Evolutionary conservation across 1,140 invertebrate genomes (phyloP).

Genomic region (Drosophila nasuta): DNA sequence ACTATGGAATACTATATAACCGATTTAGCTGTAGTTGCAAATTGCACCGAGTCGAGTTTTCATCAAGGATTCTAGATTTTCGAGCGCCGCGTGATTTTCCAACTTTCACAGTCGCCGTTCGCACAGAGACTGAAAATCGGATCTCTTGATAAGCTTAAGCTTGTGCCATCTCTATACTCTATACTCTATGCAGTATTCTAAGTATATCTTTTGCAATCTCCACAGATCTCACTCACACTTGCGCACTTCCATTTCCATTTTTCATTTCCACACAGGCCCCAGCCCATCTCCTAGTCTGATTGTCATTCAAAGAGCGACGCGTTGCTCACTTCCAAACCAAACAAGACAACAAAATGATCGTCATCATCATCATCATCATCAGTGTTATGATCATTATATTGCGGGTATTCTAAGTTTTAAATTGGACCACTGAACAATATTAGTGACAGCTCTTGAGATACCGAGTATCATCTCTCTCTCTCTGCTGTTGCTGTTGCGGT

Average conservation of each 20-base stretch:
- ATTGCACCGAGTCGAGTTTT: not conserved
- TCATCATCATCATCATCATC: conserved; percentile 12
- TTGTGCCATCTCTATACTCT: conserved; percentile 11
- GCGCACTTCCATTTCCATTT: not conserved
- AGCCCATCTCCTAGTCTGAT: conserved; percentile 5
- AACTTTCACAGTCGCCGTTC: conserved; percentile 73
- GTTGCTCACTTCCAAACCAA: conserved; percentile 34
- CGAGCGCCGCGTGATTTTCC: conserved; percentile 21
- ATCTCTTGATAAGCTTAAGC: conserved; percentile 66
- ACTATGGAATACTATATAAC: not conserved
- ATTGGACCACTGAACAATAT: conserved; percentile 60
- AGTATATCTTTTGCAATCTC: conserved; percentile 57
- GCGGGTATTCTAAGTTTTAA: conserved; percentile 65
- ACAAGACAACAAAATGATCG: conserved; percentile 4
- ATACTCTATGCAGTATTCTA: conserved; percentile 15
- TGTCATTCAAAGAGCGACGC: conserved; percentile 37
- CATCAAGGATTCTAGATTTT: conserved; percentile 20
- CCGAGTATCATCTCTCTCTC: conserved; percentile 16
- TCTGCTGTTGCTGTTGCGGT: too few relatives aligned
- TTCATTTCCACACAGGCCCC: conserved; percentile 19
- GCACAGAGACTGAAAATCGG: conserved; percentile 65
- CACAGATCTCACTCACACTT: conserved; percentile 21
- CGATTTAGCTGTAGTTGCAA: not conserved
- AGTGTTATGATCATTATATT: conserved; percentile 30
- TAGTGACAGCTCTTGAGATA: conserved; percentile 60